Conservation (phyloP, 2,888 invertebrate species). For the Lochmaea crataegi region DNA sequence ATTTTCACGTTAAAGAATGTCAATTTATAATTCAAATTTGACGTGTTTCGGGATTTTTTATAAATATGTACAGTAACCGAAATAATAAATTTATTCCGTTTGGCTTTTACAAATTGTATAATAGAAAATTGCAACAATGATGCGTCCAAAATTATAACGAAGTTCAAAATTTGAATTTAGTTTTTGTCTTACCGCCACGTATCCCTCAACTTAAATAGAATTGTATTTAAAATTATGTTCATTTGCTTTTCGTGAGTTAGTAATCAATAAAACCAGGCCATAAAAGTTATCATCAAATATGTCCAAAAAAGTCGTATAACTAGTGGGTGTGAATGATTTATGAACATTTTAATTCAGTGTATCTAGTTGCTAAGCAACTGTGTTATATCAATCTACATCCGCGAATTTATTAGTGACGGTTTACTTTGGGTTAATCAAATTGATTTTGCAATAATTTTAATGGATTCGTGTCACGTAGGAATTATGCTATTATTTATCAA, state of each 20-base stretch:
- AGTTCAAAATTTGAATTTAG: no score
- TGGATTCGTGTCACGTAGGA: neutral
- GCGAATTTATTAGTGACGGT: neutral
- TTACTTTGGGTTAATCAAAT: conserved; percentile 3
- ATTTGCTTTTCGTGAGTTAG: neutral
- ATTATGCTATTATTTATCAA: no score
- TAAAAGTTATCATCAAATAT: conserved; percentile 1
- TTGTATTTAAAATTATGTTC: neutral
- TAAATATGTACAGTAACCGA: no score
- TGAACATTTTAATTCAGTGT: neutral
- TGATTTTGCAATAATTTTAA: conserved; percentile 3
- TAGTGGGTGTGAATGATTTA: neutral
- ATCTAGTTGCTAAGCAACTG: neutral
- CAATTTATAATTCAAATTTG: no score
- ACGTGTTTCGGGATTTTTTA: no score
- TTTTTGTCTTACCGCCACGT: no score
- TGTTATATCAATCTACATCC: conserved; percentile 3
- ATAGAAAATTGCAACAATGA: no score
- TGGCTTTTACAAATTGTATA: no score
- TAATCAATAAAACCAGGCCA: neutral
- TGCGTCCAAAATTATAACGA: no score
- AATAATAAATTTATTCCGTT: no score
- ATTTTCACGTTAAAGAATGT: no score
- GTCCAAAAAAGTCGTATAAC: neutral
- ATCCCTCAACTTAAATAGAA: no score